Evolutionary conservation across 2,888 invertebrate genomes (phyloP), one percentile per base, ranked within the genome.

Genomic region (Mythimna vitellina): DNA sequence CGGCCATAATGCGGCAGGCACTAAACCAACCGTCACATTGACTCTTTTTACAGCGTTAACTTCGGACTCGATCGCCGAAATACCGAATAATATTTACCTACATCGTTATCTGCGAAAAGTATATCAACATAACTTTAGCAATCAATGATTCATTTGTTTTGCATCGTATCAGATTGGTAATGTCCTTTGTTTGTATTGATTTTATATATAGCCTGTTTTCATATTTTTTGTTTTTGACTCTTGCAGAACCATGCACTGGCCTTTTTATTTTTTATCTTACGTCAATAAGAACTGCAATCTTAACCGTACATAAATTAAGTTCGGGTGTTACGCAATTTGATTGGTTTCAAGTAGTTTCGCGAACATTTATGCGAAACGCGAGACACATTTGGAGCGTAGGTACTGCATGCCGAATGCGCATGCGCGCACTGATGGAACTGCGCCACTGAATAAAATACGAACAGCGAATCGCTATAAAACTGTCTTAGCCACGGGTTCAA

Each of bases 401-500:
- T n/a, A 51, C 80, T 80, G 75, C 82, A 79, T 73, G 38, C 38
- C 22, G 60, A 10, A 79, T 70, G 73, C n/a, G 35, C 58, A 79
- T 72, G 74, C 70, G 74, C 68, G 73, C 68, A 77, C 61, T 69
- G 71, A 75, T 63, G 65, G 73, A 70, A 75, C 76, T 71, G 72
- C 65, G 80, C 71, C 76, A 73, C 68, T 67, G 75, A 86, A 88
- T 88, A 88, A 85, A 88, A 91, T 89, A 85, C 86, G 84, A 88
- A 88, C 88, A 82, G 84, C 86, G 86, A 87, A 89, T 80, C 83
- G 86, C 87, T 89, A 90, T 91, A 89, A 89, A 90, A 89, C 71
- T 85, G 86, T 87, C 88, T 89, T 91, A 91, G 88, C 87, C 89
- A 90, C 90, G 88, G 90, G 89, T 92, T 92, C 91, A 92, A 92